These are phyloP conservation scores for Sardina pilchardus DNA, from an alignment of 2,113 vertebrate genomes.

Conservation along the genomic window DNA sequence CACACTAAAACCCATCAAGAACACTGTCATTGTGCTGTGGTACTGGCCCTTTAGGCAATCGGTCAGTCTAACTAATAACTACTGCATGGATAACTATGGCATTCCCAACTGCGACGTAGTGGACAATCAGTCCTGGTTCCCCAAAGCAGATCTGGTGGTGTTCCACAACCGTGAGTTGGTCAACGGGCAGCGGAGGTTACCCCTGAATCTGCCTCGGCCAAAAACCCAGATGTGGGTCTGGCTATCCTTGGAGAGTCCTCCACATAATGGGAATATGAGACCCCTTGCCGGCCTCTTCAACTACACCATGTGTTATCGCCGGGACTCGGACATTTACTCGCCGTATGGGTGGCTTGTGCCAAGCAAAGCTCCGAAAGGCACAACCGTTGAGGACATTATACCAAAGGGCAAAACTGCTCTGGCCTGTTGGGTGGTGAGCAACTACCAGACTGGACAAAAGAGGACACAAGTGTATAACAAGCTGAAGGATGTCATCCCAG, in stretches of 20 bases:
- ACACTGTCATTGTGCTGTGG: too few species aligned
- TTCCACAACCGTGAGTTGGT: constrained; percentile 85
- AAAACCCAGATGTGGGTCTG: constrained; percentile 86
- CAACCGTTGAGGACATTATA: neutral
- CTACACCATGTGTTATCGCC: constrained; percentile 85
- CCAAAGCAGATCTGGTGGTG: constrained; percentile 77
- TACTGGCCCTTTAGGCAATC: too few species aligned
- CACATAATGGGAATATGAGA: constrained; percentile 71
- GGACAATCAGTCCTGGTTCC: constrained; percentile 54
- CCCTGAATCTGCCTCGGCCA: constrained; percentile 59
- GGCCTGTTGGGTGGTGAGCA: constrained; percentile 84
- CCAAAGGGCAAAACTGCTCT: neutral
- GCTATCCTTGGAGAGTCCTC: constrained; percentile 93
- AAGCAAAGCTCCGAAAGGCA: neutral
- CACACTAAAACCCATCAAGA: too few species aligned
- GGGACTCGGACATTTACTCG: constrained; percentile 84
- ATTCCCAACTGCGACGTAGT: too few species aligned
- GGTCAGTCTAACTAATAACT: too few species aligned
- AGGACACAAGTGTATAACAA: constrained; percentile 80
- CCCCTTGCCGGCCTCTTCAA: constrained; percentile 77
- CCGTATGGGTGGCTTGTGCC: constrained; percentile 84
- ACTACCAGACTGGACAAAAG: constrained; percentile 83
- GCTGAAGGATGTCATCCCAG: constrained; percentile 73
- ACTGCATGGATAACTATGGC: too few species aligned
- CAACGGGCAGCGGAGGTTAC: constrained; percentile 44